Conservation (phyloP, 2,888 invertebrate species). For the Poecilobothrus nobilitatus region DNA sequence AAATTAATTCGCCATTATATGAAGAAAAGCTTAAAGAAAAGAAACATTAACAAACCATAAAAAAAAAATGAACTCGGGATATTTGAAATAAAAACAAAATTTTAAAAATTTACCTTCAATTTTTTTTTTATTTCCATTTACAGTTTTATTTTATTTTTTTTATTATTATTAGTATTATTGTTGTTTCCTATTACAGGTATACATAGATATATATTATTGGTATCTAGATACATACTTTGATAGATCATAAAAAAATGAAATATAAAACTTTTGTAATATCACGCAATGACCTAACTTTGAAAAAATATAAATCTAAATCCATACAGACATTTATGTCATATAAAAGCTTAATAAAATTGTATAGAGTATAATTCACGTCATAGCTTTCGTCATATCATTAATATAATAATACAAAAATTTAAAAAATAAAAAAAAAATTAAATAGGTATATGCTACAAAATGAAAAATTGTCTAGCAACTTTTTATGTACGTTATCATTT, state of each 20-base stretch:
- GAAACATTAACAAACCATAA: too few relatives aligned
- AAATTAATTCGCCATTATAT: too few relatives aligned
- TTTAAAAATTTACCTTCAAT: too few relatives aligned
- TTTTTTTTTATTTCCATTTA: too few relatives aligned
- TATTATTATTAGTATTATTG: too few relatives aligned
- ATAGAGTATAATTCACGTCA: not conserved
- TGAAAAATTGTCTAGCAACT: not conserved
- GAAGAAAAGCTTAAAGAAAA: too few relatives aligned
- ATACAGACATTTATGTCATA: not conserved
- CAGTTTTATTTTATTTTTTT: too few relatives aligned
- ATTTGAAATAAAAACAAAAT: too few relatives aligned
- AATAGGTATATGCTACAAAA: too few relatives aligned
- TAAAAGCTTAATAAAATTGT: not conserved
- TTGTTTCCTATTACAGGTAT: too few relatives aligned
- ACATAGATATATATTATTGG: too few relatives aligned
- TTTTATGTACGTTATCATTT: not conserved
- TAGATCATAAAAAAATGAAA: not conserved
- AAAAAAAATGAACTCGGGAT: too few relatives aligned
- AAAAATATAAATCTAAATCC: not conserved
- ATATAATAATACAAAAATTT: not conserved
- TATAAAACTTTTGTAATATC: not conserved
- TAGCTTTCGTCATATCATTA: constrained; percentile 9
- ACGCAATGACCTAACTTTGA: constrained; percentile 1
- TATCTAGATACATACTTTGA: not conserved
- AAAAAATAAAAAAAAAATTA: not conserved